Percentiles rank a stretch among this genome's conserved stretches.
phyloP scores from a whole-genome alignment of 2,888 invertebrate species.

The Andrena hattorfiana region DNA sequence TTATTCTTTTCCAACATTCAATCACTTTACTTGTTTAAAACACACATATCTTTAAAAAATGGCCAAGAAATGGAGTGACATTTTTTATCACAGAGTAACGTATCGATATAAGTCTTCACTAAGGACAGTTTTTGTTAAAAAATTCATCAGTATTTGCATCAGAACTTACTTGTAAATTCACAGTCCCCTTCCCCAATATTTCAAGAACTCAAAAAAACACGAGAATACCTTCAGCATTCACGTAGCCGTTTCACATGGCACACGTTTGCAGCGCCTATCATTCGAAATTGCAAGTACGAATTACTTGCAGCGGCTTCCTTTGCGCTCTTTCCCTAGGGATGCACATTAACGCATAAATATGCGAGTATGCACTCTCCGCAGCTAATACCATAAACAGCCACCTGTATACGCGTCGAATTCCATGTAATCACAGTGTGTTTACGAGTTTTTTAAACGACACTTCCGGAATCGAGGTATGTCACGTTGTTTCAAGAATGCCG shows the following conservation, averaged over 20 bases:
- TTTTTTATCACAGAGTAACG: too few relatives aligned
- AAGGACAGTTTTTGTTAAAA: too few relatives aligned
- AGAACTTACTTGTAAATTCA: neutral
- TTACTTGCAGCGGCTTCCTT: conserved; percentile 19
- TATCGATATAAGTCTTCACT: too few relatives aligned
- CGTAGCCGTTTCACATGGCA: neutral
- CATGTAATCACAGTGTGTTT: conserved; percentile 15
- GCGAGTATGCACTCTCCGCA: neutral
- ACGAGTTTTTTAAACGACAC: conserved; percentile 8
- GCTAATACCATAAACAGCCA: conserved; percentile 3
- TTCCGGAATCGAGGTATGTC: conserved; percentile 23
- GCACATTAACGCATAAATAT: conserved; percentile 25
- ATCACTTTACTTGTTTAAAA: too few relatives aligned
- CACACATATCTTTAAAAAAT: too few relatives aligned
- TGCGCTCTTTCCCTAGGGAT: neutral
- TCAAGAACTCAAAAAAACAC: neutral
- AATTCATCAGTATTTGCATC: too few relatives aligned
- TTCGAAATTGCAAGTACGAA: conserved; percentile 8
- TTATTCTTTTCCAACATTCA: too few relatives aligned
- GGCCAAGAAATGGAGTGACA: too few relatives aligned
- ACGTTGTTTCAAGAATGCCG: conserved; percentile 25
- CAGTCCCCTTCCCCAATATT: neutral
- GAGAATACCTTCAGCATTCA: neutral
- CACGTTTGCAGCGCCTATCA: neutral
- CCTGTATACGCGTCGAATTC: neutral